Evolutionary conservation across 2,113 vertebrate genomes (phyloP), one percentile per base, ranked within the genome.

Genomic region (Rissa tridactyla): DNA sequence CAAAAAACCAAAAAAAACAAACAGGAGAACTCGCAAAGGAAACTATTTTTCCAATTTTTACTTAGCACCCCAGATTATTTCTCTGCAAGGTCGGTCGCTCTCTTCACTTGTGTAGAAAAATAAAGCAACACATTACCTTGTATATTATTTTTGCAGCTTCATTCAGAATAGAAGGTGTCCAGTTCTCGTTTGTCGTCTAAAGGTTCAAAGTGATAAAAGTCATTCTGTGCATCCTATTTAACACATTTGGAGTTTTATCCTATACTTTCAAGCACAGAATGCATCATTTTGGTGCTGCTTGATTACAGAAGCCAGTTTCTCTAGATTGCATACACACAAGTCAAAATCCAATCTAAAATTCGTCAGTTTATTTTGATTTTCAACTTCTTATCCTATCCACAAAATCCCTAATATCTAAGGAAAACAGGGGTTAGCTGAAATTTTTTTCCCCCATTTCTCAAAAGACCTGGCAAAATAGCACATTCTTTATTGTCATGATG

Each of bases 81-180:
- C 16, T 58, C n/a, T 64, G 36, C 58, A 64, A 55, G 27, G 49
- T 52, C 26, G 86, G 6, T 11, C 51, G 29, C 15, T 70, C 29
- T 65, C 19, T 38, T 68, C 13, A 40, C 8, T 46, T 60, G 17
- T 7, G 4, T 9, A 62, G n/a, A 77, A 75, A 65, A 44, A 29
- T 11, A 16, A 55, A 11, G 2, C 30, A 51, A 6, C 36, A 51
- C 32, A 34, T 96, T 98, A 99, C 99, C 99, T 99, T 99, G 91
- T 99, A 99, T 98, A 99, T 99, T 96, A 99, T 98, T 98, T 99
- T 99, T 42, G 98, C 98, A 77, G 99, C 98, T 98, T 99, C 99
- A 72, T 99, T 99, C 96, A 99, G 97, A 97, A 99, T 98, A 64
- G 98, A 99, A 15, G 98, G 98, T 95, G 98, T 99, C 99, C 99